Percentiles rank a stretch among this genome's conserved stretches.
Conservation (phyloP, 2,888 invertebrate species). For the Caenorhabditis uteleia region DNA sequence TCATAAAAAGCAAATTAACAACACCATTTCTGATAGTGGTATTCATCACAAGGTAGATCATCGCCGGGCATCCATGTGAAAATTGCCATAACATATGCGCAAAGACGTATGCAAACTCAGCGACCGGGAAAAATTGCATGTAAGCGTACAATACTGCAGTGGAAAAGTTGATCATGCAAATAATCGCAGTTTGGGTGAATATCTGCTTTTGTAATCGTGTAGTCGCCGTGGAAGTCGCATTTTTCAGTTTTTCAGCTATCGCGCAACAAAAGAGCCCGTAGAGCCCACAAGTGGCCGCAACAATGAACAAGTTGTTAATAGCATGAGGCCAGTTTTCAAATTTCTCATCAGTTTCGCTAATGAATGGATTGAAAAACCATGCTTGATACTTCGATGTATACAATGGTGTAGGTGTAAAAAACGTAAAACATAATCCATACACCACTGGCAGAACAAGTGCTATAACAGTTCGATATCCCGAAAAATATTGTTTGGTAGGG, state of each 20-base stretch:
- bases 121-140: conserved; percentile 50
- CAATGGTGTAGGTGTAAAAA: conserved; percentile 46
- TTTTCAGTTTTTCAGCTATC: conserved; percentile 29
- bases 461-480: conserved; percentile 24
- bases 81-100: conserved; percentile 52
- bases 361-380: conserved; percentile 56
- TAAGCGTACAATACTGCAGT: conserved; percentile 49
- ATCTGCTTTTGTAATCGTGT: no score
- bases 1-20: no score
- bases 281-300: conserved; percentile 43
- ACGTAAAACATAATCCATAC: conserved; percentile 45
- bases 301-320: conserved; percentile 45
- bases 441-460: conserved; percentile 38
- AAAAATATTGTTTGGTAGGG: conserved; percentile 34
- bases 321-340: conserved; percentile 46
- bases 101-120: conserved; percentile 43
- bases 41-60: conserved; percentile 48
- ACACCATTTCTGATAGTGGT: conserved; percentile 40
- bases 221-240: no score
- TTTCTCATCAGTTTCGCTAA: conserved; percentile 32
- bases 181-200: conserved; percentile 40
- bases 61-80: conserved; percentile 46
- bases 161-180: conserved; percentile 43
- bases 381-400: conserved; percentile 47
- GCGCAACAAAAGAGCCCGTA: conserved; percentile 39